Conservation (phyloP, 1,140 invertebrate genomes). For the Drosophila nikananu region DNA sequence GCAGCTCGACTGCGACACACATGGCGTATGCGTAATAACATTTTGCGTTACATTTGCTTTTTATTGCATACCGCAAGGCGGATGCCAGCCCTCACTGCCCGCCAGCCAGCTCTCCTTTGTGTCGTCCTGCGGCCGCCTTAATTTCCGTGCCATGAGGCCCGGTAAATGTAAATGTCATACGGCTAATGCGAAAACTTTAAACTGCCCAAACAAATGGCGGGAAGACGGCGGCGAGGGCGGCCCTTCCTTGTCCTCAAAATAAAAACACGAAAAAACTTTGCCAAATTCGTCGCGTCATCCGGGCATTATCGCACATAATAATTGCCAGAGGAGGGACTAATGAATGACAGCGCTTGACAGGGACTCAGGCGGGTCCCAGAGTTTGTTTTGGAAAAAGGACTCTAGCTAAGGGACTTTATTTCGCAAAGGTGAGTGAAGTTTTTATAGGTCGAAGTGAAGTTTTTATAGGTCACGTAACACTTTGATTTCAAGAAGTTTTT, state of each 20-base stretch:
- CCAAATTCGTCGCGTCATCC: slow-evolving; percentile 46
- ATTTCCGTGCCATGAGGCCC: slow-evolving; percentile 76
- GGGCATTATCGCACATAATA: slow-evolving; percentile 74
- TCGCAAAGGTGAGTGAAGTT: not conserved
- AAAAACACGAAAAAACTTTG: slow-evolving; percentile 22
- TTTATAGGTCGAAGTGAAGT: too few species aligned
- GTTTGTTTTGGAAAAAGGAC: slow-evolving; percentile 6
- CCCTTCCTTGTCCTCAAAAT: not conserved
- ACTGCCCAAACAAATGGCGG: slow-evolving; percentile 65
- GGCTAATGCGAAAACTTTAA: slow-evolving; percentile 80
- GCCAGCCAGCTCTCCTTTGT: slow-evolving; percentile 26
- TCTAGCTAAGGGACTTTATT: not conserved
- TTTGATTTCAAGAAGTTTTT: too few species aligned
- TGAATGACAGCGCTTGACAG: slow-evolving; percentile 13
- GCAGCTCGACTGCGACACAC: slow-evolving; percentile 34
- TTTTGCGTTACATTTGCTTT: slow-evolving; percentile 83
- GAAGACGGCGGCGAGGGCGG: slow-evolving; percentile 2
- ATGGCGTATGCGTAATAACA: slow-evolving; percentile 81
- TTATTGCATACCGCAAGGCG: slow-evolving; percentile 83
- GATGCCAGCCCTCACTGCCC: slow-evolving; percentile 36
- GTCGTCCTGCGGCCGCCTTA: slow-evolving; percentile 61
- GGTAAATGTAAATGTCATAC: slow-evolving; percentile 73
- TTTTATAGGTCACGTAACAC: too few species aligned
- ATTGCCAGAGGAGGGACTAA: slow-evolving; percentile 44
- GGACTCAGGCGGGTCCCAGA: not conserved